Conservation (phyloP, 2,888 invertebrate species). For the Oxyteleia sp. region DNA sequence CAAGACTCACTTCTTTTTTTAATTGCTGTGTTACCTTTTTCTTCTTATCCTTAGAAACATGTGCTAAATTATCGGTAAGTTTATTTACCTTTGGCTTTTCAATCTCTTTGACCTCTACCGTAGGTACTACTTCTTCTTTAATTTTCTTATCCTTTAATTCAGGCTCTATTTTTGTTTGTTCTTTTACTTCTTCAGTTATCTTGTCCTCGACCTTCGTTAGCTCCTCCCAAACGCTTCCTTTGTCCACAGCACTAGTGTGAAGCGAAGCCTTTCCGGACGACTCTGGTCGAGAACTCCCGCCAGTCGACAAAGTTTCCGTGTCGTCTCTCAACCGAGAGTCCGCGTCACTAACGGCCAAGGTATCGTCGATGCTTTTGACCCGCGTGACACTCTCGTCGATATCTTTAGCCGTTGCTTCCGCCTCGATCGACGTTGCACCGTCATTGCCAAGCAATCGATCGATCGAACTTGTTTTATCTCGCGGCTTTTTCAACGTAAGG, state of each 20-base stretch:
- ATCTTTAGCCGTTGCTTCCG: slow-evolving; percentile 78
- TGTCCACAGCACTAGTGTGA: neutral
- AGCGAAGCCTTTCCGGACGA: neutral
- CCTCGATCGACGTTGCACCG: slow-evolving; percentile 44
- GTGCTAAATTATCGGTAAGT: neutral
- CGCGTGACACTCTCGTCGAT: slow-evolving; percentile 77
- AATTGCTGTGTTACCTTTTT: neutral
- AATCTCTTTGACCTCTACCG: neutral
- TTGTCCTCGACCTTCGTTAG: neutral
- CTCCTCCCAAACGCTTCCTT: neutral
- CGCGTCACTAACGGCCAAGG: slow-evolving; percentile 72
- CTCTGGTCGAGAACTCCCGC: slow-evolving; percentile 9
- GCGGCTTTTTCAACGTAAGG: slow-evolving; percentile 81
- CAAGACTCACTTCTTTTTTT: neutral
- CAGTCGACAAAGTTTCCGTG: slow-evolving; percentile 39
- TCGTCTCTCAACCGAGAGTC: slow-evolving; percentile 41
- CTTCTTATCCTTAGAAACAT: slow-evolving; percentile 1
- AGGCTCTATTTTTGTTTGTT: neutral
- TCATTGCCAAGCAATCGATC: slow-evolving; percentile 67
- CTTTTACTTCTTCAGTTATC: neutral
- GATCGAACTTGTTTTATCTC: slow-evolving; percentile 60
- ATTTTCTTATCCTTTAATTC: neutral
- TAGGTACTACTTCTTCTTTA: slow-evolving; percentile 1
- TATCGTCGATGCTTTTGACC: slow-evolving; percentile 76
- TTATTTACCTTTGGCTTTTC: neutral